phyloP scores from a whole-genome alignment of 1,140 invertebrate species.

The Hetaerina americana region DNA sequence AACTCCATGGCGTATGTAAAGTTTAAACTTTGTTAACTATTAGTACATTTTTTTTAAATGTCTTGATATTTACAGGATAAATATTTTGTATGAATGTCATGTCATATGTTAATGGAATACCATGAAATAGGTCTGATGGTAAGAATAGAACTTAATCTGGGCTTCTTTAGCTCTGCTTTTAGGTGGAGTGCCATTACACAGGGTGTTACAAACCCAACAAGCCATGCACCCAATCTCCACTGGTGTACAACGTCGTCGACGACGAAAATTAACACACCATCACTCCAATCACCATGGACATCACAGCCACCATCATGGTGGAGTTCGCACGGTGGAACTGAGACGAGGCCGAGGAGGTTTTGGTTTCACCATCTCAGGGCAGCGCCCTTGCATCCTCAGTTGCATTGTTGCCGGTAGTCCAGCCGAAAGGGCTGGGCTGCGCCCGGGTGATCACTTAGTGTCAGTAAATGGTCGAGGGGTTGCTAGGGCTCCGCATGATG shows the following conservation, averaged over 20 bases:
- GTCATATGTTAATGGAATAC: too few relatives aligned
- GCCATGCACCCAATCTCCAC: neutral
- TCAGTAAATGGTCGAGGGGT: constrained; percentile 84
- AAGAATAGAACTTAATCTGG: too few relatives aligned
- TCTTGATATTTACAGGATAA: too few relatives aligned
- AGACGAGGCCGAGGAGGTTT: constrained; percentile 71
- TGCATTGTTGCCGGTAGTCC: constrained; percentile 75
- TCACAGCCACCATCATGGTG: neutral
- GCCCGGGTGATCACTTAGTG: constrained; percentile 81
- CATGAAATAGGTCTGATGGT: too few relatives aligned
- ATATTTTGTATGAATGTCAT: too few relatives aligned
- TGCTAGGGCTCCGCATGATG: constrained; percentile 77
- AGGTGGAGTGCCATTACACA: neutral
- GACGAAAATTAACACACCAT: neutral
- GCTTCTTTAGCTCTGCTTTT: neutral
- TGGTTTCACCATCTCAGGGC: constrained; percentile 87
- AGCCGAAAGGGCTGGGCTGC: constrained; percentile 69
- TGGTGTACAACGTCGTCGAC: neutral
- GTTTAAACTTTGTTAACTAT: too few relatives aligned
- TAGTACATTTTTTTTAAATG: too few relatives aligned
- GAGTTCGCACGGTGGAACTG: constrained; percentile 51
- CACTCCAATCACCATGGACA: neutral
- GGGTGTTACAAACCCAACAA: neutral
- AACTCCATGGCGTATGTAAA: too few relatives aligned
- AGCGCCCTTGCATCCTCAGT: constrained; percentile 78